Conservation (phyloP, 2,113 vertebrate species). For the Pollimyrus isidori region DNA sequence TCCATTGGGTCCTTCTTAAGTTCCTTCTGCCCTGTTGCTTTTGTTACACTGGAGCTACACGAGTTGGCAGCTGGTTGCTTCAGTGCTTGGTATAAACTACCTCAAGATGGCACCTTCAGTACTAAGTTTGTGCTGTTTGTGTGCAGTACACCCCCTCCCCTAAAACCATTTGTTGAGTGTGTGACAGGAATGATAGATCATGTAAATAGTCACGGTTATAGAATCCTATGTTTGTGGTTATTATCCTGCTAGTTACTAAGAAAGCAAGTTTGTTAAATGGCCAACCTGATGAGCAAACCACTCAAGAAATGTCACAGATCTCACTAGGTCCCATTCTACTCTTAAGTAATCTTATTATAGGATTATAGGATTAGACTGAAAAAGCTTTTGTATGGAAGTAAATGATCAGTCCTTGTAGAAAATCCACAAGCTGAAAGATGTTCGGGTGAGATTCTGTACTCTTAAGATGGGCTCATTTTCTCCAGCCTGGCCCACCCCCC, state of each 20-base stretch:
- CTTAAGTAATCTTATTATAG: not conserved
- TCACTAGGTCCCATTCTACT: not conserved
- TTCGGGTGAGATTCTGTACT: not conserved
- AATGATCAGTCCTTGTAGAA: not conserved
- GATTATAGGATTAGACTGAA: not conserved
- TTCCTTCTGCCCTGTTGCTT: not conserved
- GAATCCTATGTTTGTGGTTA: not conserved
- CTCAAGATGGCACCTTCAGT: not conserved
- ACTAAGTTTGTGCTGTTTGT: not conserved
- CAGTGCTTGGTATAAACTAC: not conserved
- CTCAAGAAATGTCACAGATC: not conserved
- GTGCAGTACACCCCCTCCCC: not conserved
- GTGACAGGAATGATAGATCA: not conserved
- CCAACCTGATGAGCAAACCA: not conserved
- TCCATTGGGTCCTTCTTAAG: not conserved
- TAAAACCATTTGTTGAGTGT: not conserved
- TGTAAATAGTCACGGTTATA: not conserved
- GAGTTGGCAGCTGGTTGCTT: not conserved
- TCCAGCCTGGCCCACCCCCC: not conserved
- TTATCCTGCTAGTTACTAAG: not conserved
- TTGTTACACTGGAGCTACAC: not conserved
- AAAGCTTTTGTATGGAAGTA: not conserved
- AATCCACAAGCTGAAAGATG: not conserved
- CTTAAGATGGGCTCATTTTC: not conserved
- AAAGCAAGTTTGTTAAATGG: not conserved